Percentiles rank a stretch among this genome's conserved stretches.
phyloP scores from a whole-genome alignment of 2,888 invertebrate genomes.

The Cheilosia urbana region DNA sequence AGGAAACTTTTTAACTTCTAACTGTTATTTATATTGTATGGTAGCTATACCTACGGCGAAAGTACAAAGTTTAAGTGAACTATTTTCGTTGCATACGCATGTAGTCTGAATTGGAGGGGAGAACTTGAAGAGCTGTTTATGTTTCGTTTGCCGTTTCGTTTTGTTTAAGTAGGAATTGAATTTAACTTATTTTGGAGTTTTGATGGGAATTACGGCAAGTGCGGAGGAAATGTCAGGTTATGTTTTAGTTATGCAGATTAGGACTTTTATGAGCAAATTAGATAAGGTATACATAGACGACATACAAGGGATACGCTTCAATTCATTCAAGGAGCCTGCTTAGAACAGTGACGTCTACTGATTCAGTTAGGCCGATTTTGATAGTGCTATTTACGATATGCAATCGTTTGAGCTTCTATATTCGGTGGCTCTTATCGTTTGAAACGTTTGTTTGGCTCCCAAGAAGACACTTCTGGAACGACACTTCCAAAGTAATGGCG shows the following conservation, averaged over 20 bases:
- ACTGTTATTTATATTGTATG: conserved; percentile 11
- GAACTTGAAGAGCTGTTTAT: conserved; percentile 8
- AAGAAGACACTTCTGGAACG: too few species aligned
- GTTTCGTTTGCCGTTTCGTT: not conserved
- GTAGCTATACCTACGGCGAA: not conserved
- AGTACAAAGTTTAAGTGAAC: conserved; percentile 19
- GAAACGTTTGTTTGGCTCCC: too few species aligned
- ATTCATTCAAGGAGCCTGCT: too few species aligned
- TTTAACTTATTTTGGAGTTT: not conserved
- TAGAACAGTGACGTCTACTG: too few species aligned
- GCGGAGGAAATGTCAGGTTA: not conserved
- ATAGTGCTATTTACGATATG: too few species aligned
- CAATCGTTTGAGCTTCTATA: too few species aligned
- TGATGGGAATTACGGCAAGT: not conserved
- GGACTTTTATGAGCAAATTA: too few species aligned
- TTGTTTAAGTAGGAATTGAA: not conserved
- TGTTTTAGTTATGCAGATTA: not conserved
- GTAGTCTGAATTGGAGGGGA: not conserved
- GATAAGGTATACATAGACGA: too few species aligned
- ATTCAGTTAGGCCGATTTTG: too few species aligned
- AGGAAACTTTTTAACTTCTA: conserved; percentile 10
- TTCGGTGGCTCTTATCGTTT: too few species aligned
- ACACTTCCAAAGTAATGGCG: too few species aligned
- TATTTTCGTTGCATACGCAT: conserved; percentile 21
- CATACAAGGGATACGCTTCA: too few species aligned